phyloP scores from a whole-genome alignment of 2,797 vertebrate species.

The Oryzias dopingdopingensis region DNA sequence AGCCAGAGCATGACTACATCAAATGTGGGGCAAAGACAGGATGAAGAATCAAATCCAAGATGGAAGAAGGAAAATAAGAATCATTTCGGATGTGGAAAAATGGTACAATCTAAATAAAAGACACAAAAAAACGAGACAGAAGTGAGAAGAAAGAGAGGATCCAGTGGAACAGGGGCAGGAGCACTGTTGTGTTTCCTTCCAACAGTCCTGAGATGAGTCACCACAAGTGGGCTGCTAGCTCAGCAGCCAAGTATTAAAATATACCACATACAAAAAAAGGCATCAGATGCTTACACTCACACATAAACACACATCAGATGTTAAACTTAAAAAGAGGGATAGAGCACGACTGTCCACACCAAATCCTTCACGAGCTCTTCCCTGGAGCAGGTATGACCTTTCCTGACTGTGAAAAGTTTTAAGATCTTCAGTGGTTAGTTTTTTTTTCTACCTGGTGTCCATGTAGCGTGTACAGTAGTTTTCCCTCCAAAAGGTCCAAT shows the following conservation, averaged over 20 bases:
- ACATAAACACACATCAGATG: slow-evolving; percentile 25
- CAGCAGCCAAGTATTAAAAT: slow-evolving; percentile 70
- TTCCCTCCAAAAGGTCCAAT: slow-evolving; percentile 92
- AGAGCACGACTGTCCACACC: slow-evolving; percentile 12
- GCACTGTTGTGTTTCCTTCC: slow-evolving; percentile 63
- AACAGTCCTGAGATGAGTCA: slow-evolving; percentile 70
- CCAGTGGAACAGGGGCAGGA: slow-evolving; percentile 54
- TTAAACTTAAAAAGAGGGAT: no score
- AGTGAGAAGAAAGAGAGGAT: slow-evolving; percentile 48
- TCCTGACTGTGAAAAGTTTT: neutral
- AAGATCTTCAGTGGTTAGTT: neutral
- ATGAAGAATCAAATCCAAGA: slow-evolving; percentile 11
- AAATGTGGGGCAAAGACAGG: slow-evolving; percentile 20
- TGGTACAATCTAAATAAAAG: slow-evolving; percentile 17
- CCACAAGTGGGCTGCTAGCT: slow-evolving; percentile 67
- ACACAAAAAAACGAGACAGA: slow-evolving; percentile 17
- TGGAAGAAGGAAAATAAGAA: slow-evolving; percentile 3
- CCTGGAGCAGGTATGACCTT: slow-evolving; percentile 16
- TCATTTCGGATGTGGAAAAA: slow-evolving; percentile 5
- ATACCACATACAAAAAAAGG: slow-evolving; percentile 52
- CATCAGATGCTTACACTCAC: slow-evolving; percentile 36
- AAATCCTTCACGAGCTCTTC: slow-evolving; percentile 1
- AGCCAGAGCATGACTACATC: slow-evolving; percentile 33
- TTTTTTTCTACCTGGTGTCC: slow-evolving; percentile 87
- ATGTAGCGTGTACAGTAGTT: slow-evolving; percentile 92